Base-by-base conservation (phyloP, 1,140 invertebrate species). In the Caenorhabditis tropicalis region DNA sequence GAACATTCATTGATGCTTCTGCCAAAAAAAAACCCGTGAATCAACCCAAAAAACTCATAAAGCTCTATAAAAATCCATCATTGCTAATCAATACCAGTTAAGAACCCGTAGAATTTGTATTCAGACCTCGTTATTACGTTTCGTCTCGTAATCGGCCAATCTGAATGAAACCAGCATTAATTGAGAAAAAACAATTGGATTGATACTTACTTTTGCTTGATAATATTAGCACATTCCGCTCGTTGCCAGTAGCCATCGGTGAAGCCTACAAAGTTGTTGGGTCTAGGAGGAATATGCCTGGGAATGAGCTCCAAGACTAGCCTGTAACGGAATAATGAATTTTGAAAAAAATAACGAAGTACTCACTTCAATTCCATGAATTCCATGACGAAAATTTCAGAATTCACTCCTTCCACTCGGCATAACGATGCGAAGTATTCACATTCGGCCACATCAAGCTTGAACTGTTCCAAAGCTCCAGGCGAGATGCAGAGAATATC, bases 211-310 rank as follows among this genome's bases (percentile, higher is more conserved):
- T 99, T 99, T 93, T 99, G 97, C 65, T 99, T 92, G 29, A 99
- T 92, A 81, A 95, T 94, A 82, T 98, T 95, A 33, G 97, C 96
- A 90, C 95, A 88, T 96, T 95, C 46, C 96, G 96, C 91, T 96
- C 96, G 91, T 99, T 97, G 90, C 96, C 96, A 88, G 99, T 95
- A 92, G 99, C 99, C 0, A 95, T 95, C 10, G 96, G 95, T 96
- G 97, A 99, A 92, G 99, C 97, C 94, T 95, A 96, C 24, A 95
- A 94, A 90, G 96, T 95, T 60, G n/a, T n/a, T n/a, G n/a, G n/a
- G n/a, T n/a, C n/a, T n/a, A n/a, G n/a, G n/a, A n/a, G n/a, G n/a
- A n/a, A n/a, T n/a, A n/a, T n/a, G n/a, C n/a, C n/a, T n/a, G n/a
- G n/a, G n/a, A n/a, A 98, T 95, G 53, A 99, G 93, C 93, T 99